Percentiles rank a stretch among this genome's conserved stretches.
Evolutionary conservation across 2,797 vertebrate species (phyloP).

Genomic region (Miichthys miiuy): DNA sequence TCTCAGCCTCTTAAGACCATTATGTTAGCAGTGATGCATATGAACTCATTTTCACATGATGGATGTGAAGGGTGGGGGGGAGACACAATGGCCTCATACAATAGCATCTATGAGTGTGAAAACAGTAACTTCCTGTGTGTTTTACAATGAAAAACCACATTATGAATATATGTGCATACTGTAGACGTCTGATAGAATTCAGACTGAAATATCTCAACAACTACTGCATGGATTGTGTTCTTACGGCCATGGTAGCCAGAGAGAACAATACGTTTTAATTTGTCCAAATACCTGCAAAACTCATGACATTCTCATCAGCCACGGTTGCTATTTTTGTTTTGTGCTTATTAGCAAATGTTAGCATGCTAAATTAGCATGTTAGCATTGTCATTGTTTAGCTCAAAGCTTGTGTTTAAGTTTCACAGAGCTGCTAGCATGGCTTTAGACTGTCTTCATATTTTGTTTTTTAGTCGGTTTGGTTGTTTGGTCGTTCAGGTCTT

Average conservation of each 20-base stretch:
- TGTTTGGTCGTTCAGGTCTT: no score
- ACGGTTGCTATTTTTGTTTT: neutral
- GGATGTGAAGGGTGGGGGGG: constrained; percentile 53
- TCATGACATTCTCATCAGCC: neutral
- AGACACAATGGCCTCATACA: constrained; percentile 38
- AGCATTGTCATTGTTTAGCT: neutral
- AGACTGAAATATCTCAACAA: constrained; percentile 2
- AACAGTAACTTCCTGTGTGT: constrained; percentile 52
- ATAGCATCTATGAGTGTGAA: constrained; percentile 42
- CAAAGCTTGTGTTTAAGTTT: no score
- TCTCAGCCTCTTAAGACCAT: constrained; percentile 71
- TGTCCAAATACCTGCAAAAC: neutral
- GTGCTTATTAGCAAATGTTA: neutral
- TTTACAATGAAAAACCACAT: constrained; percentile 29
- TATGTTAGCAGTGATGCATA: constrained; percentile 74
- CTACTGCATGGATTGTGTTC: no score
- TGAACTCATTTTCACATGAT: constrained; percentile 71
- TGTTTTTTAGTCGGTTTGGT: neutral
- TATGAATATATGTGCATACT: neutral
- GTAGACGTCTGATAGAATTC: neutral
- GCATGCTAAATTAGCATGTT: neutral
- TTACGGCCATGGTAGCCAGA: neutral
- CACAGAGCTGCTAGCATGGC: neutral
- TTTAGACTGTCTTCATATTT: neutral
- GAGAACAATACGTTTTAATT: neutral